Base-by-base conservation (phyloP, 2,113 vertebrate species). In the Lota lota region DNA sequence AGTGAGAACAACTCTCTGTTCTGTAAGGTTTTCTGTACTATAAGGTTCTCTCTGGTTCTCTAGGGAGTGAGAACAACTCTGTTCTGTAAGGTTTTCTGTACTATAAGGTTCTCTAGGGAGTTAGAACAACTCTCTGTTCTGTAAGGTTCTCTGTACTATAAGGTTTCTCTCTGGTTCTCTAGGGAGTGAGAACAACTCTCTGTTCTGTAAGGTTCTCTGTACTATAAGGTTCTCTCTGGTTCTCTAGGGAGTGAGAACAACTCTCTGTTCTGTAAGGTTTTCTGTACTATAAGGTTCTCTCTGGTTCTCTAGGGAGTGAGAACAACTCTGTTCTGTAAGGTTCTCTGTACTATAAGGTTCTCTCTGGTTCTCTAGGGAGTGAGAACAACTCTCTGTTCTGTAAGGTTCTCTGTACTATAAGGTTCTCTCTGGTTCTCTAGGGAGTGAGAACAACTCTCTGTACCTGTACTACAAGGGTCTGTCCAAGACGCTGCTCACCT, bases 381-480 rank as follows among this genome's bases (percentile, higher is more conserved):
- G 97, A 99, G 90, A 99, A 99, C 91, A 99, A 99, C 83, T 98
- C 97, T 67, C 5, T 47, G 7, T 47, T 0, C 15, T 61, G 24
- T 28, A 19, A 14, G 20, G 21, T 2, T 61, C 24, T 57, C 0
- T n/a, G n/a, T 76, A n/a, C n/a, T n/a, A n/a, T n/a, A n/a, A n/a
- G n/a, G 28, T 28, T 77, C 22, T 68, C n/a, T n/a, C n/a, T n/a
- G n/a, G 8, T 73, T 7, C 36, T 7, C 14, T 75, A 93, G 97
- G 97, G 92, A 99, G 97, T 22, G 97, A 99, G 90, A 99, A 99
- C 91, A 99, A 99, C 83, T 99, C 97, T 67, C 92, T 99, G 68
- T 99, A 99, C 86, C 84, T 99, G 4, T 99, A 99, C 90, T 99
- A 99, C 84, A 99, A 99, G 85, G 97, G 97, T 78, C 95, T 99